Base-by-base conservation (phyloP, 2,888 invertebrate genomes). In the Seira musarum region DNA sequence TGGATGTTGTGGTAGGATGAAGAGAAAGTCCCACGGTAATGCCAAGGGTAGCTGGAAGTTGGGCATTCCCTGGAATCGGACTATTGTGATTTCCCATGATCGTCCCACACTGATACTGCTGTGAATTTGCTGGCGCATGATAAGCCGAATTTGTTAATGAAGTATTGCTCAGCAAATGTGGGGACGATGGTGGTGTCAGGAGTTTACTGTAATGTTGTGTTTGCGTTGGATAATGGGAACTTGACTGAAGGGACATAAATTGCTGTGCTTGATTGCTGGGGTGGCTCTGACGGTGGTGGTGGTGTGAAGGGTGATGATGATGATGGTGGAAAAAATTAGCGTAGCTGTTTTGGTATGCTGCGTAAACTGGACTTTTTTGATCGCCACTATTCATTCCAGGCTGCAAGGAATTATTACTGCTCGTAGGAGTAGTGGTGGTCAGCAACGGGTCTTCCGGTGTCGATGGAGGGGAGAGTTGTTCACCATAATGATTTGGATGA, bases 391-490 rank as follows among this genome's bases (percentile, higher is more conserved):
- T 70, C 67, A 70, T 61, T 21, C 66, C 74, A 21, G 66, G 75
- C 24, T 65, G n/a, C n/a, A 65, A 40, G 22, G 53, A 64, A 35
- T 21, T 30, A 1, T 25, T 30, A 74, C 63, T 46, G 30, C 25
- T 25, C 53, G 57, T 40, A 15, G n/a, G 6, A 19, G 64, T 61
- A 15, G 65, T 53, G 30, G 15, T 70, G 80, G 80, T 80, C 80
- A 80, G 67, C 65, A 81, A 76, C 17, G 81, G 82, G 73, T 87
- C 88, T 84, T 85, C 85, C 75, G 85, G 85, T 81, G 85, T 85
- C 64, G 85, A 85, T 66, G 85, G 85, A 72, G 85, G 85, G 68
- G 85, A 85, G 79, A 85, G 84, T 72, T 84, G 84, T n/a, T 82
- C 82, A n/a, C 83, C 81, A 68, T 82, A 84, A 69, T 81, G 81